These are phyloP conservation scores for Cygnus atratus DNA, from an alignment of 2,113 vertebrate species.

Conservation along the genomic window DNA sequence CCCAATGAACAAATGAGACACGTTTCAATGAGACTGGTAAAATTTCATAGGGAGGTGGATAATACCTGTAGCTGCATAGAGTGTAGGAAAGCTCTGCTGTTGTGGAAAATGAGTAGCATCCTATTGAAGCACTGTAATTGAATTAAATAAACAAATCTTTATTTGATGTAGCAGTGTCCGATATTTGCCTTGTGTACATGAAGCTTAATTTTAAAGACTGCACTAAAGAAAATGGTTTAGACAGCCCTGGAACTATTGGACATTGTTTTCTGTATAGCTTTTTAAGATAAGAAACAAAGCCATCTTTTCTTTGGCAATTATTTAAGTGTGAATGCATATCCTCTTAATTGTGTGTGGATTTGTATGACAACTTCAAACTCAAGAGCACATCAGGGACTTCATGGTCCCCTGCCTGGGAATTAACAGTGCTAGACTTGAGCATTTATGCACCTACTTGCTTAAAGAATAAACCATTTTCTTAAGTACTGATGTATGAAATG, in stretches of 20 bases:
- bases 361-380: background rate
- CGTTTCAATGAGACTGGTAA: background rate
- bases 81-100: background rate
- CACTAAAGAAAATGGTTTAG: background rate
- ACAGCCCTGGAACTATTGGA: background rate
- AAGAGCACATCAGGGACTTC: background rate
- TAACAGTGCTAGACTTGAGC: background rate
- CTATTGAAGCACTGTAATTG: conserved; percentile 29
- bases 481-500: background rate
- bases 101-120: background rate
- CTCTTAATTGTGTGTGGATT: background rate
- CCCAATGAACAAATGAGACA: background rate
- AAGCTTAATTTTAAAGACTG: background rate
- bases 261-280: background rate
- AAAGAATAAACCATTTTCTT: background rate
- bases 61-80: background rate
- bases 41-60: background rate
- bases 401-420: background rate
- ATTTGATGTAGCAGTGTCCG: background rate
- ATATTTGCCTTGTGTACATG: background rate
- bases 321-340: background rate
- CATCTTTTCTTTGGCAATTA: background rate
- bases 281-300: background rate
- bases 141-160: conserved; percentile 35
- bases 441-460: background rate